phyloP scores from a whole-genome alignment of 1,140 invertebrate species.

The Halyomorpha halys region DNA sequence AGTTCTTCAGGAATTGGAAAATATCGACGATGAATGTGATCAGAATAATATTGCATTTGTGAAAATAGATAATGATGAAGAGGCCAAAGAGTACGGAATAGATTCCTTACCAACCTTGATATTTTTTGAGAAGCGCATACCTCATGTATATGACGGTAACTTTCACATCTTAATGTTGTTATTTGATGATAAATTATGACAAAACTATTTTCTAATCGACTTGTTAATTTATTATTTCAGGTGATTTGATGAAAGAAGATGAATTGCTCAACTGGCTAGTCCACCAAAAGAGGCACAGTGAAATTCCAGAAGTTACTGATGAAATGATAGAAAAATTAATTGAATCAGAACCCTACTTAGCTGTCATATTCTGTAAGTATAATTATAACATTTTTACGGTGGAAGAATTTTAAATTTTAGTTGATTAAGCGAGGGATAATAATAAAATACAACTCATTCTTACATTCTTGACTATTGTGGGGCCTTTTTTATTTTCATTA shows the following conservation, averaged over 20 bases:
- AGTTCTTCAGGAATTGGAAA: conserved; percentile 75
- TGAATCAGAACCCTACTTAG: conserved; percentile 62
- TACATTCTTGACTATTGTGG: too few relatives aligned
- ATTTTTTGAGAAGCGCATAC: conserved; percentile 80
- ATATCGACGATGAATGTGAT: conserved; percentile 90
- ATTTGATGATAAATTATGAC: too few relatives aligned
- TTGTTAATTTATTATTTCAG: conserved; percentile 34
- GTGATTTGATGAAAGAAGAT: conserved; percentile 84
- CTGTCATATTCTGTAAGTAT: conserved; percentile 75
- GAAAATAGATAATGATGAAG: conserved; percentile 79
- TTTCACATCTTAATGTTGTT: neutral
- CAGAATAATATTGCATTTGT: conserved; percentile 85
- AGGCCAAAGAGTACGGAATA: conserved; percentile 83
- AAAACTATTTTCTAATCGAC: neutral
- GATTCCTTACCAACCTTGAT: conserved; percentile 68
- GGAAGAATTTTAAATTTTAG: too few relatives aligned
- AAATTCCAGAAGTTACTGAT: conserved; percentile 85
- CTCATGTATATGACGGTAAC: conserved; percentile 73
- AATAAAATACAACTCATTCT: too few relatives aligned
- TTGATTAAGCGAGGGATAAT: too few relatives aligned
- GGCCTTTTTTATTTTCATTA: too few relatives aligned
- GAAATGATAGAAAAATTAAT: conserved; percentile 91
- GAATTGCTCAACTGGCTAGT: conserved; percentile 78
- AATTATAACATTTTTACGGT: too few relatives aligned
- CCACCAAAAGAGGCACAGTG: conserved; percentile 78